phyloP scores from a whole-genome alignment of 2,113 vertebrate species.

The Callopanchax toddi region DNA sequence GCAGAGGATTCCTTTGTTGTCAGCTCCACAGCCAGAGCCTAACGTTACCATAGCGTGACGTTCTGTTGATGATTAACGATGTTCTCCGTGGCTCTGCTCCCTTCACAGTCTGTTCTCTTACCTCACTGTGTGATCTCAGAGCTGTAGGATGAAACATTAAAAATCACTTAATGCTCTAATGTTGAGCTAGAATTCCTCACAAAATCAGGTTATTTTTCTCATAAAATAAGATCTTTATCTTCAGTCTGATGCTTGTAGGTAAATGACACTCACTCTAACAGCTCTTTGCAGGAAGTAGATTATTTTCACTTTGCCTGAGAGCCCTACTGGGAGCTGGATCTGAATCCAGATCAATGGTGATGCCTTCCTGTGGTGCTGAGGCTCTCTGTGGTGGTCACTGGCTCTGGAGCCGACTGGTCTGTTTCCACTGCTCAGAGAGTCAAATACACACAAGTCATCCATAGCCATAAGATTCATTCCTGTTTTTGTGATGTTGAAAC shows the following conservation, averaged over 20 bases:
- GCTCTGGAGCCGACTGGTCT: conserved; percentile 44
- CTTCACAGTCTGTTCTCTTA: conserved; percentile 29
- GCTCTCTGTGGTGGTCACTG: conserved; percentile 50
- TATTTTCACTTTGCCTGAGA: conserved; percentile 56
- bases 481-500: too few species aligned
- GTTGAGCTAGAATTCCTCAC: conserved; percentile 9
- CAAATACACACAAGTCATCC: not conserved
- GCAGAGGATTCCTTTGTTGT: conserved; percentile 14
- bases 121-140: conserved; percentile 25
- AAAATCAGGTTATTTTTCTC: not conserved
- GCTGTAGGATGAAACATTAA: conserved; percentile 17
- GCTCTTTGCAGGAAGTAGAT: conserved; percentile 57
- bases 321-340: conserved; percentile 56
- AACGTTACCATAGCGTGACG: conserved; percentile 10
- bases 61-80: conserved; percentile 42
- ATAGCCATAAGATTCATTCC: too few species aligned
- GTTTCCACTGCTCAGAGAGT: conserved; percentile 48
- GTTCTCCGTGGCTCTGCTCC: conserved; percentile 31
- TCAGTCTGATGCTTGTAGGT: conserved; percentile 44
- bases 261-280: conserved; percentile 48
- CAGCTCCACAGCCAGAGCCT: not conserved
- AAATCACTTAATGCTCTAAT: conserved; percentile 24
- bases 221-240: conserved; percentile 25
- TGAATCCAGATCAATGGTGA: conserved; percentile 67
- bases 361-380: conserved; percentile 52